These are phyloP conservation scores for Ditula angustiorana DNA, from an alignment of 2,888 invertebrate genomes.

Conservation along the genomic window DNA sequence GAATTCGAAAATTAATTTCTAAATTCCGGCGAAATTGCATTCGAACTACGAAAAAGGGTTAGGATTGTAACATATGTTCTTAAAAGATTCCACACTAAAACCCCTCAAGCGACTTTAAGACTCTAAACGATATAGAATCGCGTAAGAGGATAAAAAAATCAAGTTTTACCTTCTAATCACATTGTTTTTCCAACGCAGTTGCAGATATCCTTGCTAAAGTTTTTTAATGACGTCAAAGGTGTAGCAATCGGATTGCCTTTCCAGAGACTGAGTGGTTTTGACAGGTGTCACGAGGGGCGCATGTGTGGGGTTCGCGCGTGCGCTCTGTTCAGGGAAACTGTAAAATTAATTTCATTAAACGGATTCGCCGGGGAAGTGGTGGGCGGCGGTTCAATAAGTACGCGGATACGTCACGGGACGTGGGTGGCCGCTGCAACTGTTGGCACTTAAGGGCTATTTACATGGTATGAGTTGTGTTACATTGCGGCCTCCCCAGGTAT, in stretches of 20 bases:
- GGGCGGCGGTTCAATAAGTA: constrained; percentile 33
- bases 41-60: constrained; percentile 21
- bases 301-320: constrained; percentile 60
- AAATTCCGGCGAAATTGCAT: constrained; percentile 6
- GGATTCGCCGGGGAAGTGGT: constrained; percentile 12
- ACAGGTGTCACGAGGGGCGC: constrained; percentile 70
- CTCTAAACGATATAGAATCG: too few relatives aligned
- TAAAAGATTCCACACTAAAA: background rate
- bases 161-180: constrained; percentile 34
- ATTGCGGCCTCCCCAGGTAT: too few relatives aligned
- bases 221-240: constrained; percentile 60
- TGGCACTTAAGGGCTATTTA: too few relatives aligned
- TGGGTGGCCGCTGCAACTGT: constrained; percentile 22
- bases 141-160: background rate
- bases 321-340: constrained; percentile 46
- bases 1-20: constrained; percentile 11
- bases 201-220: constrained; percentile 19
- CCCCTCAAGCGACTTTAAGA: background rate
- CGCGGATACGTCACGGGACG: constrained; percentile 20
- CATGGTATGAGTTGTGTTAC: too few relatives aligned
- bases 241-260: constrained; percentile 25
- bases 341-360: constrained; percentile 46
- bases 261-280: constrained; percentile 61
- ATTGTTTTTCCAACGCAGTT: constrained; percentile 23
- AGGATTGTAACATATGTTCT: constrained; percentile 35